Evolutionary conservation across 2,888 invertebrate genomes (phyloP).

Genomic region (Meloe dianella): DNA sequence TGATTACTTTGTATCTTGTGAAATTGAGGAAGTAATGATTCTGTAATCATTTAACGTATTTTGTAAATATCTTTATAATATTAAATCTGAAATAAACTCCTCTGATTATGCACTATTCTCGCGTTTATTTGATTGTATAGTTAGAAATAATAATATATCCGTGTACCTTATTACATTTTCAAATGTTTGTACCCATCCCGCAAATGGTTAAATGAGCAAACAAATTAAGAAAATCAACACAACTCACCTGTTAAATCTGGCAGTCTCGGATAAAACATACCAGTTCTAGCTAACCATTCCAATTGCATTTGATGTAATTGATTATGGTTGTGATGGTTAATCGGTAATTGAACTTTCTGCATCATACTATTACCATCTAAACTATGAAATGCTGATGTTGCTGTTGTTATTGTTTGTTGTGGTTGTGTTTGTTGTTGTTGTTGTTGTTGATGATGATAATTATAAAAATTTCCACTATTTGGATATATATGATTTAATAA

Average conservation of each 20-base stretch:
- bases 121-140: too few species aligned
- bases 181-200: neutral
- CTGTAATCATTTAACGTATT: too few species aligned
- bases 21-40: too few species aligned
- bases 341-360: conserved; percentile 60
- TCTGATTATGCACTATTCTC: neutral
- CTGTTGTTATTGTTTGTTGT: conserved; percentile 39
- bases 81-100: too few species aligned
- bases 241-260: conserved; percentile 80
- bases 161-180: neutral
- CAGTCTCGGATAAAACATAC: conserved; percentile 89
- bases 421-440: conserved; percentile 41
- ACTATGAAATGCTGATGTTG: conserved; percentile 64
- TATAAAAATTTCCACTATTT: conserved; percentile 50
- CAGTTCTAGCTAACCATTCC: conserved; percentile 90
- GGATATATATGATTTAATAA: conserved; percentile 61
- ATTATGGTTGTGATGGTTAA: conserved; percentile 56
- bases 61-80: too few species aligned
- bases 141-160: neutral
- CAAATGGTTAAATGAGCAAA: neutral
- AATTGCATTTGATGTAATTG: conserved; percentile 82
- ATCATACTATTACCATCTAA: conserved; percentile 60
- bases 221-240: conserved; percentile 7
- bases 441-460: conserved; percentile 53
- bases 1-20: too few species aligned